phyloP scores from a whole-genome alignment of 2,888 invertebrate genomes.

The Junonia oenone region DNA sequence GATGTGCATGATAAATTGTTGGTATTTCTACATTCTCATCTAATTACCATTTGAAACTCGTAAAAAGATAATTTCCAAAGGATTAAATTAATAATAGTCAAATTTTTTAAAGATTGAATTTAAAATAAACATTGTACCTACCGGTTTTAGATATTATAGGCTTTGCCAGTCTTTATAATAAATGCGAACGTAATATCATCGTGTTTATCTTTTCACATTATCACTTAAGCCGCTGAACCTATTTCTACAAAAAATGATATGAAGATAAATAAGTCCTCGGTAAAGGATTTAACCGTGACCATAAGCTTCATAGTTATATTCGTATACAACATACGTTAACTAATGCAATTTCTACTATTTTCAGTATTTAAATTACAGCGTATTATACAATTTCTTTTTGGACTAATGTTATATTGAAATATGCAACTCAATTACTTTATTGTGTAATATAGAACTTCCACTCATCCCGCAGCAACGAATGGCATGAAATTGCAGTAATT shows the following conservation, averaged over 20 bases:
- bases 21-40: not conserved
- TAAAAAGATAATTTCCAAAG: not conserved
- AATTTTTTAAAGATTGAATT: too few species aligned
- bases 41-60: not conserved
- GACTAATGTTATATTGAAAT: not conserved
- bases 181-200: too few species aligned
- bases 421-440: conserved; percentile 11
- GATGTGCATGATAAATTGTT: conserved; percentile 18
- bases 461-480: conserved; percentile 1
- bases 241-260: too few species aligned
- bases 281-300: too few species aligned
- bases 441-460: conserved; percentile 1
- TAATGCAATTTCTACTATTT: not conserved
- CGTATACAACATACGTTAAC: too few species aligned
- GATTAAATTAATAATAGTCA: not conserved
- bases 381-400: not conserved
- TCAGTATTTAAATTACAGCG: not conserved
- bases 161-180: too few species aligned
- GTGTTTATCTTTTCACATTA: not conserved
- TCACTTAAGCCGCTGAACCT: too few species aligned
- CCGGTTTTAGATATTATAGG: too few species aligned
- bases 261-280: too few species aligned
- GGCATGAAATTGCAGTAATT: conserved; percentile 13
- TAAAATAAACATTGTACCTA: too few species aligned
- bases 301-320: too few species aligned